A percentile compares a stretch with the other conserved stretches of the same genome.
Conservation (phyloP, 2,888 invertebrate species). For the Eupeodes luniger region DNA sequence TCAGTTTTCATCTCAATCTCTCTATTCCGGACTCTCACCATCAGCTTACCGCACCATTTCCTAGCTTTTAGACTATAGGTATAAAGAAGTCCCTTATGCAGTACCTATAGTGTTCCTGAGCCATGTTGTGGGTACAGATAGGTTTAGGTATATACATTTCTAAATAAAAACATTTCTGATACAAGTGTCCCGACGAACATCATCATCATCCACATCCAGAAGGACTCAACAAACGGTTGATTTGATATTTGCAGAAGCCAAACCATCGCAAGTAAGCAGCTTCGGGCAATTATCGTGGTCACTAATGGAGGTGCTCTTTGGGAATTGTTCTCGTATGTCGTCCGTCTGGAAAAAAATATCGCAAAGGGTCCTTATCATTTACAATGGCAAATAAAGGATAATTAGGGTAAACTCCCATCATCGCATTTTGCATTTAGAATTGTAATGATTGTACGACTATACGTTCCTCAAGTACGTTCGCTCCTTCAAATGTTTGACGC, state of each 20-base stretch:
- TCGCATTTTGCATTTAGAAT: conserved; percentile 70
- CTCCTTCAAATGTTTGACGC: conserved; percentile 7
- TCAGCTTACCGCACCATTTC: conserved; percentile 11
- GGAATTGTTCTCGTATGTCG: conserved; percentile 76
- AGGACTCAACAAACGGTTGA: conserved; percentile 61
- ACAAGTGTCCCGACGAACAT: conserved; percentile 58
- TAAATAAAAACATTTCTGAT: conserved; percentile 45
- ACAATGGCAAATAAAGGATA: conserved; percentile 78
- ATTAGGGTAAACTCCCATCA: conserved; percentile 77
- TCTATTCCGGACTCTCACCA: conserved; percentile 28
- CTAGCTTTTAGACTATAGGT: conserved; percentile 9
- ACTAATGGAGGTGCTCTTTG: conserved; percentile 78
- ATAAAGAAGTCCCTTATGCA: conserved; percentile 56
- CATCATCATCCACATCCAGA: conserved; percentile 13
- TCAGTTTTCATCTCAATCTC: conserved; percentile 76
- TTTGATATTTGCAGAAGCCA: conserved; percentile 76
- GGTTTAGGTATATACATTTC: neutral
- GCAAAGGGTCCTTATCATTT: conserved; percentile 76
- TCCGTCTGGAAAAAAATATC: conserved; percentile 68
- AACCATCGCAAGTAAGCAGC: conserved; percentile 74
- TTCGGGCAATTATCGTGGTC: conserved; percentile 78
- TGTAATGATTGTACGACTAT: conserved; percentile 50
- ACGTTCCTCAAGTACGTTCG: neutral
- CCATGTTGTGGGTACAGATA: conserved; percentile 13
- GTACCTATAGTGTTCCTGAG: conserved; percentile 49